These are phyloP conservation scores for Helleia helle DNA, from an alignment of 2,888 invertebrate species.

Conservation along the genomic window DNA sequence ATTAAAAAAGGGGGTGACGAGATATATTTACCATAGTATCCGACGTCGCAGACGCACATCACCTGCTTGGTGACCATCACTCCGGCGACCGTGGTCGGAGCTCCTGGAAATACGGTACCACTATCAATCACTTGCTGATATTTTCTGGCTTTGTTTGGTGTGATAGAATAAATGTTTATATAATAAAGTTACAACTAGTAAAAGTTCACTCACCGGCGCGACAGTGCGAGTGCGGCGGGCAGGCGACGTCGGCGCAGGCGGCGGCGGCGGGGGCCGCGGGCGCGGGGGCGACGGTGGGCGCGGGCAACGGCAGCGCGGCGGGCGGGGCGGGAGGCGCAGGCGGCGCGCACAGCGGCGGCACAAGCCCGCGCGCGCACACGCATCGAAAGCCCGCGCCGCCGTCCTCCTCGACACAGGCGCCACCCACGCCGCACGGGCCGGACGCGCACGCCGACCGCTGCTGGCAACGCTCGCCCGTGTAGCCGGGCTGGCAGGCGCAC, in stretches of 20 bases:
- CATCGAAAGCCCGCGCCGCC: conserved; percentile 72
- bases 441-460: conserved; percentile 77
- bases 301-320: too few relatives aligned
- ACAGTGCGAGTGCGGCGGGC: conserved; percentile 73
- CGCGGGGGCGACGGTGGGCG: conserved; percentile 33
- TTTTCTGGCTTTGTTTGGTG: too few relatives aligned
- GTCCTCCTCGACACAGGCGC: conserved; percentile 77
- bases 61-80: conserved; percentile 44
- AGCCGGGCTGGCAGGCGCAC: conserved; percentile 86
- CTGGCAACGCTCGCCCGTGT: conserved; percentile 86
- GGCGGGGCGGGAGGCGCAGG: conserved; percentile 58
- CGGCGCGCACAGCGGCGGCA: conserved; percentile 51
- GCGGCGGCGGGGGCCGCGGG: conserved; percentile 43
- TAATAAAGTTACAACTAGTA: too few relatives aligned
- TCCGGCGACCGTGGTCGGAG: conserved; percentile 38
- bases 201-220: conserved; percentile 6
- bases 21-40: conserved; percentile 70
- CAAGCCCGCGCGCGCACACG: conserved; percentile 78
- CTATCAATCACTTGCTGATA: too few relatives aligned
- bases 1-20: too few relatives aligned
- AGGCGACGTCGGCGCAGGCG: conserved; percentile 36
- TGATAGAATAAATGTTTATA: too few relatives aligned
- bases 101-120: conserved; percentile 31
- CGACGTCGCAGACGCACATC: conserved; percentile 78
- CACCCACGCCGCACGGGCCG: conserved; percentile 84